Conservation (phyloP, 2,113 vertebrate genomes). For the Pithys albifrons region DNA sequence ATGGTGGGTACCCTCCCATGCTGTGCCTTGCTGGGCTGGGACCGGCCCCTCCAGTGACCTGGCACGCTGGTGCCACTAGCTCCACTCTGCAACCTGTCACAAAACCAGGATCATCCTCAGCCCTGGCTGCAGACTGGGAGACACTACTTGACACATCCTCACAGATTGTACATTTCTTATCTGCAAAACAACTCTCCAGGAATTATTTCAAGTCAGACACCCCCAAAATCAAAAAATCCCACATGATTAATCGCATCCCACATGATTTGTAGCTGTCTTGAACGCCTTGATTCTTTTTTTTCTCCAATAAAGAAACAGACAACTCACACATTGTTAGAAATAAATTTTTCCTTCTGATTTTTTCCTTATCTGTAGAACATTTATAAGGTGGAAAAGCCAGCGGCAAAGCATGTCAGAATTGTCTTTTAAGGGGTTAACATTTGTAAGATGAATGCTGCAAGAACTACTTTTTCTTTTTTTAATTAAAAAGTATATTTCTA, state of each 20-base stretch:
- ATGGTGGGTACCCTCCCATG: fast-evolving
- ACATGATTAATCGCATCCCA: not conserved
- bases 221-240: conserved; percentile 12
- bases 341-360: conserved; percentile 51
- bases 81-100: fast-evolving
- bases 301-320: not conserved
- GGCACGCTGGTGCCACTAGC: fast-evolving
- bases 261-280: not conserved
- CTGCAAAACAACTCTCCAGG: not conserved
- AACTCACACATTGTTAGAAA: not conserved
- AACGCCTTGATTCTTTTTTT: not conserved
- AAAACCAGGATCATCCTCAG: fast-evolving
- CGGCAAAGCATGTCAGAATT: conserved; percentile 51
- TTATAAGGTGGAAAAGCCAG: conserved; percentile 56
- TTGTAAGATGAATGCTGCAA: conserved; percentile 61
- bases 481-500: conserved; percentile 72
- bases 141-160: fast-evolving
- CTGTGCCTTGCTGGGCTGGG: not conserved
- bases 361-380: conserved; percentile 27
- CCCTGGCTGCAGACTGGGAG: not conserved
- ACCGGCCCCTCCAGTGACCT: fast-evolving
- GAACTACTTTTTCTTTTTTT: conserved; percentile 44
- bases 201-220: not conserved
- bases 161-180: fast-evolving
- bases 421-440: conserved; percentile 67